These are phyloP conservation scores for Psilopogon haemacephalus DNA, from an alignment of 2,113 vertebrate genomes.

Conservation along the genomic window DNA sequence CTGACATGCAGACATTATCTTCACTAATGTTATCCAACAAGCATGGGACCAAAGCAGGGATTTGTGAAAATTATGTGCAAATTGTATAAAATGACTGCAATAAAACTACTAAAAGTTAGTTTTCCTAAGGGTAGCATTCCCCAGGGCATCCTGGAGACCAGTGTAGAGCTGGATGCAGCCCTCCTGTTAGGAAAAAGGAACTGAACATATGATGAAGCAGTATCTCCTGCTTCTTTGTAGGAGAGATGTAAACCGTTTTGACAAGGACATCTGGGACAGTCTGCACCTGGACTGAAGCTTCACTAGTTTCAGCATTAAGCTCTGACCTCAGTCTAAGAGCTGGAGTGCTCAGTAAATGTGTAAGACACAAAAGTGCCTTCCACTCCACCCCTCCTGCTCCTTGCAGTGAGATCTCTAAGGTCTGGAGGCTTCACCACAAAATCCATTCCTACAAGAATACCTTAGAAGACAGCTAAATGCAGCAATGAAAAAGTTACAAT, in stretches of 20 bases:
- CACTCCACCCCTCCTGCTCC: not conserved
- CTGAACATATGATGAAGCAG: not conserved
- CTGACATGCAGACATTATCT: not conserved
- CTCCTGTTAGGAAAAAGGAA: not conserved
- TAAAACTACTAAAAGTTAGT: not conserved
- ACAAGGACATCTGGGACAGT: not conserved
- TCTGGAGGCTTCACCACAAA: not conserved
- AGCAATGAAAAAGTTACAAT: not conserved
- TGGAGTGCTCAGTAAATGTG: not conserved
- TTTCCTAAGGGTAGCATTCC: not conserved
- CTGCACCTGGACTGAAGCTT: not conserved
- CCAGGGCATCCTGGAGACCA: not conserved
- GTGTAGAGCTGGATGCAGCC: not conserved
- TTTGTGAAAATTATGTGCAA: not conserved
- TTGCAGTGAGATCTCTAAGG: not conserved
- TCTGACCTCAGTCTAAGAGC: not conserved
- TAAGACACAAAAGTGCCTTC: not conserved
- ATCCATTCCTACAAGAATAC: not conserved
- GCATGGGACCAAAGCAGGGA: not conserved
- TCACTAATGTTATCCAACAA: not conserved
- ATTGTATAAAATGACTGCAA: not conserved
- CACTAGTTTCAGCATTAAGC: not conserved
- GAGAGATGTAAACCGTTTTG: not conserved
- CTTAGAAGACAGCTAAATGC: not conserved
- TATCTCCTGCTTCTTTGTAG: not conserved